phyloP scores from a whole-genome alignment of 1,140 invertebrate genomes.

The Venturia canescens region DNA sequence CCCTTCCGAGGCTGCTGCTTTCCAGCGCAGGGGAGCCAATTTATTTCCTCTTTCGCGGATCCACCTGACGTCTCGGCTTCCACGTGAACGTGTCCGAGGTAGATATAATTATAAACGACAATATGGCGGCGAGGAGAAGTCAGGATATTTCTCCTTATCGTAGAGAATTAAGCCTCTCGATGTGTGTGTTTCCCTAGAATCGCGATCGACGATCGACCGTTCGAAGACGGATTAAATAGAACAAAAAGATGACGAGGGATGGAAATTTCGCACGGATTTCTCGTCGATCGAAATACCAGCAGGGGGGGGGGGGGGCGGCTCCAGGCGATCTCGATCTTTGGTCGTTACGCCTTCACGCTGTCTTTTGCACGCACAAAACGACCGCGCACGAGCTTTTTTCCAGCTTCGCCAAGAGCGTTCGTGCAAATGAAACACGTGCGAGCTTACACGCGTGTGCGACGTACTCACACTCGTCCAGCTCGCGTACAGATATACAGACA shows the following conservation, averaged over 20 bases:
- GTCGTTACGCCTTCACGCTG: conserved; percentile 75
- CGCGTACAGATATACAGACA: background rate
- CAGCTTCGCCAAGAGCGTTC: conserved; percentile 57
- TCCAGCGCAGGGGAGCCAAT: background rate
- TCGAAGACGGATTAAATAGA: background rate
- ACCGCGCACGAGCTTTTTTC: conserved; percentile 48
- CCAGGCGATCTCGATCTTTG: conserved; percentile 63
- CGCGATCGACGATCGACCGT: background rate
- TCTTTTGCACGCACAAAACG: conserved; percentile 69
- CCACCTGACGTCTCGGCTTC: conserved; percentile 18
- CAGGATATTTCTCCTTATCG: too few species aligned
- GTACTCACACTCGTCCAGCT: background rate
- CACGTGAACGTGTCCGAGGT: background rate
- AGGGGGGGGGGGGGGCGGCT: too few species aligned
- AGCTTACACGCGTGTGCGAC: background rate
- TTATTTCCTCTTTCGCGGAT: background rate
- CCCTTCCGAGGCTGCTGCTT: background rate
- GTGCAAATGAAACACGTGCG: conserved; percentile 63
- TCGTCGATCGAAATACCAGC: conserved; percentile 20
- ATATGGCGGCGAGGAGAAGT: background rate
- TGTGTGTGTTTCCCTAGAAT: background rate
- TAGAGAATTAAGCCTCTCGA: too few species aligned
- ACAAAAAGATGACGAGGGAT: background rate
- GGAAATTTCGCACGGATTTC: conserved; percentile 24
- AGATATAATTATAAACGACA: background rate